Base-by-base conservation (phyloP, 2,113 vertebrate species). In the Scomber colias region DNA sequence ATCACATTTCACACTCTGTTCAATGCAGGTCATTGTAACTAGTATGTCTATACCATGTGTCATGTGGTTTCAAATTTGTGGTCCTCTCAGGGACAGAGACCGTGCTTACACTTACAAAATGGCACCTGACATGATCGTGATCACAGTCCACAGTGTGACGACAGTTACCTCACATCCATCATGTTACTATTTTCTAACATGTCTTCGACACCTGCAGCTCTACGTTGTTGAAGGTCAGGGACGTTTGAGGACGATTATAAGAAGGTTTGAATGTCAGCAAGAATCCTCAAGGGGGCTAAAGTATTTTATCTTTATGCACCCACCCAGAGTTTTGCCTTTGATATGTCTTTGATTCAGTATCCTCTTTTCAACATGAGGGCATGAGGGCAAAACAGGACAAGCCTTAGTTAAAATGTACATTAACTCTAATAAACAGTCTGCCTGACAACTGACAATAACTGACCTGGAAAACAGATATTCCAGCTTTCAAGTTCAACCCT, bases 391-490 rank as follows among this genome's bases (percentile, higher is more conserved):
- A 72, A 48, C 16, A 49, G 21, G 53, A 45, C 7, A 40, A 4
- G 6, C 16, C 57, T 8, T 7, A 14, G 15, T 69, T 54, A 51
- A 14, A 48, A 55, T 54, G 48, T 30, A 16, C 3, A 55, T 45
- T 30, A 54, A 44, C 13, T 27, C 24, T n/a, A 45, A 45, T 54
- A 50, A 62, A 30, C n/a, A 53, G 64, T 79, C n/a, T 35, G 12
- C 15, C 3, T 27, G 24, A 27, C 24, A 56, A 40, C 59, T 57
- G 55, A 82, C 40, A 49, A 76, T 63, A 66, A 70, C 57, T 82
- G 72, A 79, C 59, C 81, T 77, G 65, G 44, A 80, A 84, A 77
- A 63, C 56, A 40, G 69, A 72, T 31, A 71, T 62, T 65, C 77
- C 66, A 60, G 60, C 57, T 53, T 27, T 57, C 49, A 75, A 14